Evolutionary conservation across 1,140 invertebrate genomes (phyloP).

Genomic region (Diorhabda carinulata): DNA sequence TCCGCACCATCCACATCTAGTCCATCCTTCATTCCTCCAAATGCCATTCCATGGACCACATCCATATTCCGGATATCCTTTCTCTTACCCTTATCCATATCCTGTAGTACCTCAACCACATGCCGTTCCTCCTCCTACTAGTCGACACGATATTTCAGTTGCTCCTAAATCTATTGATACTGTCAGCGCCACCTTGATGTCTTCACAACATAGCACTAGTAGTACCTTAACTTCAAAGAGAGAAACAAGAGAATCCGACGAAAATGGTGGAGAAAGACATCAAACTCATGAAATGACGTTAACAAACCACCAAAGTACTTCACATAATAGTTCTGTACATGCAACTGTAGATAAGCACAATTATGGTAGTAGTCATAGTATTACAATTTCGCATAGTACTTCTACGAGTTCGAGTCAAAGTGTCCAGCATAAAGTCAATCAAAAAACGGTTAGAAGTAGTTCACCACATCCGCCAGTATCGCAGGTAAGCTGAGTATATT

Average conservation of each 20-base stretch:
- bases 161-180: slow-evolving; percentile 54
- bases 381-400: slow-evolving; percentile 63
- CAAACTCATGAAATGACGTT: slow-evolving; percentile 59
- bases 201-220: slow-evolving; percentile 62
- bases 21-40: slow-evolving; percentile 55
- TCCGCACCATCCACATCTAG: slow-evolving; percentile 62
- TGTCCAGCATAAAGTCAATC: slow-evolving; percentile 48
- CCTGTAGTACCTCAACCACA: slow-evolving; percentile 64
- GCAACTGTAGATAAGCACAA: slow-evolving; percentile 58
- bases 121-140: slow-evolving; percentile 65
- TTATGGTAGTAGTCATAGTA: slow-evolving; percentile 53
- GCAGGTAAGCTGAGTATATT: slow-evolving; percentile 10
- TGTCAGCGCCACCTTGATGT: slow-evolving; percentile 62
- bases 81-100: slow-evolving; percentile 64
- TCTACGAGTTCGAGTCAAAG: slow-evolving; percentile 60
- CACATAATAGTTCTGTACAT: slow-evolving; percentile 58
- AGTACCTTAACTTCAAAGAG: slow-evolving; percentile 54
- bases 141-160: slow-evolving; percentile 43
- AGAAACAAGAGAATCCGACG: slow-evolving; percentile 53
- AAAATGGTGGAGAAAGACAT: slow-evolving; percentile 51
- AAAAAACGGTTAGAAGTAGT: slow-evolving; percentile 49
- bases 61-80: slow-evolving; percentile 47
- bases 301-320: slow-evolving; percentile 59
- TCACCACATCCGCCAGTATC: slow-evolving; percentile 54
- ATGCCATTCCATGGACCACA: slow-evolving; percentile 33